Base-by-base conservation (phyloP, 2,113 vertebrate genomes). In the Trogon melanurus region DNA sequence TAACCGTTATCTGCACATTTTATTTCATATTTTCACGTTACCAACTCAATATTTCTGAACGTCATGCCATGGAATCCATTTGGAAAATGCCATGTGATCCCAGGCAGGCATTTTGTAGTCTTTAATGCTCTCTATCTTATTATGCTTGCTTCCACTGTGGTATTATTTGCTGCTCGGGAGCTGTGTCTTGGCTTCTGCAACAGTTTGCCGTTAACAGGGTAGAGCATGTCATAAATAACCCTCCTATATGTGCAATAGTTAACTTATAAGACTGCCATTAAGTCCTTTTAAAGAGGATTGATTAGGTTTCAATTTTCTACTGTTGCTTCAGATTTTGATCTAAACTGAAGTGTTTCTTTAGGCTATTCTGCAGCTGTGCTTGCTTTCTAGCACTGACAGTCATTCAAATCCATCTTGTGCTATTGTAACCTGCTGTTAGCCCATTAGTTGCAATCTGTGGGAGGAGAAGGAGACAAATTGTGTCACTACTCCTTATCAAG, bases 401-500 rank as follows among this genome's bases (percentile, higher is more conserved):
- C 92, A 95, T 93, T 97, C 91, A 97, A 94, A 97, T 80, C 66
- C 41, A 32, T 96, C 80, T 96, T 93, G 85, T 95, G 97, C 96
- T 98, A 97, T 97, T 96, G 97, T 91, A 97, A 95, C 98, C 97
- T 97, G 97, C 95, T 96, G 96, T 95, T 97, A 95, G 95, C 94
- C 97, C 93, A 95, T 99, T 98, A 98, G 98, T 97, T 98, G 98
- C 96, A 98, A 98, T 98, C 98, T 97, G 98, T 98, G 98, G 99
- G 98, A 99, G 98, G 98, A 97, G 97, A 97, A 98, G 97, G 98
- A 99, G 99, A 99, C 98, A 98, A 99, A 99, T 99, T 97, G 98
- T 99, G 98, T 99, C 98, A 98, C 98, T 98, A 97, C 98, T 98
- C 97, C 98, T 99, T 99, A 99, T 99, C 99, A 98, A 98, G 98